A percentile compares a stretch with the other conserved stretches of the same genome.
Evolutionary conservation across 2,888 invertebrate genomes (phyloP).

Genomic region (Tenthredo mesomela): DNA sequence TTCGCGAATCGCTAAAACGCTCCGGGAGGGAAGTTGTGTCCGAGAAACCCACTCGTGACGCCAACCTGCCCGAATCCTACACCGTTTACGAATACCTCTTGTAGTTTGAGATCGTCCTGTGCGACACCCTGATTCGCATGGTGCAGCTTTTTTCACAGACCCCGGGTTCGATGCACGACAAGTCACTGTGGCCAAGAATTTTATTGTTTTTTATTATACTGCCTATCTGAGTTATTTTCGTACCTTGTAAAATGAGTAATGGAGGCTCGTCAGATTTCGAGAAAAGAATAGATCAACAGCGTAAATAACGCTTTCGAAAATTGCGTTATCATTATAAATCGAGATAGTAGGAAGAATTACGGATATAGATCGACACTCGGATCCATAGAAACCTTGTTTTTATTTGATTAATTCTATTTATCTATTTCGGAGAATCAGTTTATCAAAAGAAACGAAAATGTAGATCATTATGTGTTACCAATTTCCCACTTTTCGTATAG

Average conservation of each 20-base stretch:
- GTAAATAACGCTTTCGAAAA: neutral
- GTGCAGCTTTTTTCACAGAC: neutral
- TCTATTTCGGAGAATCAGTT: neutral
- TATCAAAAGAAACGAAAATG: neutral
- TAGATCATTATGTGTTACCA: neutral
- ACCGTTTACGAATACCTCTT: slow-evolving; percentile 44
- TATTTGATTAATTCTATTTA: neutral
- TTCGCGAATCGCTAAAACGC: slow-evolving; percentile 56
- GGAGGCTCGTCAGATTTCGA: neutral
- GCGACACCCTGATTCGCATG: slow-evolving; percentile 2
- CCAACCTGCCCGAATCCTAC: slow-evolving; percentile 55
- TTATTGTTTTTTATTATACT: neutral
- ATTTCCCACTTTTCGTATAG: neutral
- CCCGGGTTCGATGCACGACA: slow-evolving; percentile 10
- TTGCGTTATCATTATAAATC: neutral
- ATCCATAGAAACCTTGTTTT: neutral
- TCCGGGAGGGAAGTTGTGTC: slow-evolving; percentile 45
- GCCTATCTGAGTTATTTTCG: neutral
- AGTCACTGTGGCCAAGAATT: slow-evolving; percentile 24
- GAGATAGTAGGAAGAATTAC: neutral
- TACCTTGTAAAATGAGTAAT: neutral
- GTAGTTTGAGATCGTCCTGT: slow-evolving; percentile 1
- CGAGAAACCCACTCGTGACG: slow-evolving; percentile 59
- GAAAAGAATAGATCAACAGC: neutral
- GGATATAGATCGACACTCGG: neutral